Evolutionary conservation across 2,113 vertebrate species (phyloP), one percentile per base, ranked within the genome.

Genomic region (Corapipo altera): DNA sequence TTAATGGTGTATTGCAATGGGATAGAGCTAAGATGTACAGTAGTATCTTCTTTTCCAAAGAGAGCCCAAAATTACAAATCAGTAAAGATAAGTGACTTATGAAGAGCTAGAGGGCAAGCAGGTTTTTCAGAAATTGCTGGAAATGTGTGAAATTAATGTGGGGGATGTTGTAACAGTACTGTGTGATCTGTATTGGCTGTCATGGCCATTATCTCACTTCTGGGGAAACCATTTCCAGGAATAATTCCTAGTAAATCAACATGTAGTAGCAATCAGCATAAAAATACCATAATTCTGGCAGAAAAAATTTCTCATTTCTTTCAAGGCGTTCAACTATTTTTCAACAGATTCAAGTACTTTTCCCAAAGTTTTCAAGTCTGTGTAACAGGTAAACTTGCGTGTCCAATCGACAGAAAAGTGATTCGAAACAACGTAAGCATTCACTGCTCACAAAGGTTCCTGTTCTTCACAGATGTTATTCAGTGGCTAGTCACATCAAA

Each of bases 1-100:
- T 97, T 97, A 96, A 93, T 81, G 71, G 91, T 51, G 35, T 77
- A 91, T 80, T 93, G 55, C 91, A 91, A 91, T 35, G 35, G 61
- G 51, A 86, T 76, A 88, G 64, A 96, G 57, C 79, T 94, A 96
- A 96, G 79, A 94, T 76, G 74, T 55, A 94, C 49, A 78, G 61
- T 92, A 75, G 62, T 85, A 91, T 69, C 22, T 64, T 75, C 93
- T 89, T 89, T 89, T 70, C 41, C 57, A 71, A 79, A 76, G 52
- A 88, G 43, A 79, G 33, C 11, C 48, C 30, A 44, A 74, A 94
- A 96, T 95, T 88, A 76, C 77, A 91, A 80, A 93, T 91, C 88
- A 86, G 71, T 79, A 72, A 91, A 91, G 83, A 67, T 62, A 88
- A 73, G 62, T 70, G 85, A 91, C 54, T 96, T 94, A 80, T 11